Percentiles rank a stretch among this genome's conserved stretches.
Conservation (phyloP, 2,888 invertebrate genomes). For the Cephus nigrinus region DNA sequence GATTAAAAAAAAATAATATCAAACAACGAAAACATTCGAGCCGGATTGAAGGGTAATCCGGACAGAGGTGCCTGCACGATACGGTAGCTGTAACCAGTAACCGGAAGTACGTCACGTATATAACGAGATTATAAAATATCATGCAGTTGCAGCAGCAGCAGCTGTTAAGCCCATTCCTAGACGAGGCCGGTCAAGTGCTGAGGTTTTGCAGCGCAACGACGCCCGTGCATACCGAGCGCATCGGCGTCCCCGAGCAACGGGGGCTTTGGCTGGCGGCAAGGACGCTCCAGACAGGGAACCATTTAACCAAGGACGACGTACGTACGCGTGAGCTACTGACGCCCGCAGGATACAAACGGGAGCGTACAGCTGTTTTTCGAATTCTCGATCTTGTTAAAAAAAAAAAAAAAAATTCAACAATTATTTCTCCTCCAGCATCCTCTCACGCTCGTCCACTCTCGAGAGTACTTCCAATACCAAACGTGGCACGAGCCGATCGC, state of each 20-base stretch:
- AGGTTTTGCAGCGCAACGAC: constrained; percentile 27
- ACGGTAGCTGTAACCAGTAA: not conserved
- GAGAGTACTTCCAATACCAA: not conserved
- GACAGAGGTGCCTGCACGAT: not conserved
- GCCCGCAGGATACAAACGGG: not conserved
- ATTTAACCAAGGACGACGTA: not conserved
- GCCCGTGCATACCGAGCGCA: not conserved
- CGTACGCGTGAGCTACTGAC: not conserved
- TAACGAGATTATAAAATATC: constrained; percentile 48
- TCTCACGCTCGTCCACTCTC: not conserved
- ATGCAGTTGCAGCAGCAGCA: constrained; percentile 42
- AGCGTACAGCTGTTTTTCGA: not conserved
- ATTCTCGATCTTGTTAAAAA: too few species aligned
- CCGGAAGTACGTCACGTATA: not conserved
- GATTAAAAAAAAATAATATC: not conserved
- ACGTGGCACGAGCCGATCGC: not conserved
- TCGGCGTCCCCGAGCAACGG: not conserved
- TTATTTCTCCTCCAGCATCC: not conserved
- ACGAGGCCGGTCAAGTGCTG: constrained; percentile 59
- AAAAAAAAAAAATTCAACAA: not conserved
- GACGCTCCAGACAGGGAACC: not conserved
- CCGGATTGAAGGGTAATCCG: not conserved
- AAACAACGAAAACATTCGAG: not conserved
- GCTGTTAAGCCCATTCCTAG: constrained; percentile 60
- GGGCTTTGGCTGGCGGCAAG: not conserved